Evolutionary conservation across 2,113 vertebrate species (phyloP), one percentile per base, ranked within the genome.

Genomic region (Catharus minimus): DNA sequence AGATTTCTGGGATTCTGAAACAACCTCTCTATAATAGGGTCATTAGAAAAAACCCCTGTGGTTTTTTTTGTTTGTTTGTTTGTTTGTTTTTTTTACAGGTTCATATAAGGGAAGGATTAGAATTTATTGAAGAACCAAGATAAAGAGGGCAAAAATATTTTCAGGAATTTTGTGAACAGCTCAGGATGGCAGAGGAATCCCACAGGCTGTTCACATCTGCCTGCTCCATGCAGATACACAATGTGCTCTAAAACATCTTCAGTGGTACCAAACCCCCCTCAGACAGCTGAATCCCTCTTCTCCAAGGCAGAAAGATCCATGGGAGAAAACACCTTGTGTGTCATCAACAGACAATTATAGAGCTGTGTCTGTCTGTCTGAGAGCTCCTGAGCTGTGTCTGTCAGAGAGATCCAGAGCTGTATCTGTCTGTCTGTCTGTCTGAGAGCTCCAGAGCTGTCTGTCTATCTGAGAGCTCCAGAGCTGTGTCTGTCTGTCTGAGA

Each of bases 11-110:
- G 6, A 2, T 36, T 71, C 52, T 61, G 65, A 73, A 83, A 52
- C 2, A 56, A 18, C 3, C 10, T 86, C 11, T 49, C 49, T 68
- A 1, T 4, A 50, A n/a, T 0, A 36, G 6, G 7, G 8, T 30
- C 17, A 65, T n/a, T 15, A 46, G 60, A 62, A 46, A 65, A 39
- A 39, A 39, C 5, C 8, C 5, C 8, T 18, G 1, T 23, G 23
- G 10, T 39, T 39, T 12, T 39, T 39, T 36, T 36, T 36, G 33
- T 36, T 36, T 36, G 33, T 36, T 36, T 36, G 33, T 36, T 36
- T 36, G 33, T 39, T 39, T 39, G 13, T 23, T 16, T 67, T 82
- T 38, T 62, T 7, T 19, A 56, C 18, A 39, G 21, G 32, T 52
- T 56, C 13, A 12, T 43, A 2, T 5, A 27, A 36, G 33, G 33